Percentiles rank a stretch among this genome's conserved stretches.
These are phyloP conservation scores for Ceratosolen fusciceps DNA, from an alignment of 1,140 invertebrate species.

Conservation along the genomic window DNA sequence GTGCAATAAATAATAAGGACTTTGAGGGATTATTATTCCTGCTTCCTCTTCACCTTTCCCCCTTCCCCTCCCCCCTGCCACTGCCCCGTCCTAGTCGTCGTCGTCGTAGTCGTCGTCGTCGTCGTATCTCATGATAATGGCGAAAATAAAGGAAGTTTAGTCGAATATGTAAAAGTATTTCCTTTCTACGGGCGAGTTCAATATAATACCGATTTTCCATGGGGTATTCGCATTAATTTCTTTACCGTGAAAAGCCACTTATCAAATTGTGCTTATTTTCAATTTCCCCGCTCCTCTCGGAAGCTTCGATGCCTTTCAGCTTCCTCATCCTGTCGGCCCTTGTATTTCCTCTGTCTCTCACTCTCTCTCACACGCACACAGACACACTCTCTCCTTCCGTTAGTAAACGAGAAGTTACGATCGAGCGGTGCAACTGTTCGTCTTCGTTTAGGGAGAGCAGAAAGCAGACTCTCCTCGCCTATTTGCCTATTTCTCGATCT, in stretches of 20 bases:
- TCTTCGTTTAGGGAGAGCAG: constrained; percentile 55
- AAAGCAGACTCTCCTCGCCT: constrained; percentile 44
- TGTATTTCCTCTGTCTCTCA: constrained; percentile 25
- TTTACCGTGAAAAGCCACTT: not conserved
- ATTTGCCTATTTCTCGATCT: not conserved
- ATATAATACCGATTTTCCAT: not conserved
- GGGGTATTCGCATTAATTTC: not conserved
- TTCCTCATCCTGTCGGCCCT: constrained; percentile 13
- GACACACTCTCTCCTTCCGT: constrained; percentile 51
- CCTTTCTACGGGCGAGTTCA: not conserved
- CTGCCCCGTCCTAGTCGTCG: no score
- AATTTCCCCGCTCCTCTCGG: not conserved
- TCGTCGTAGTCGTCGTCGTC: no score
- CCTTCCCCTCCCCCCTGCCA: no score
- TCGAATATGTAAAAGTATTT: not conserved
- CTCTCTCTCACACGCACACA: no score
- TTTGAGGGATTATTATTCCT: no score
- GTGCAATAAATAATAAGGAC: no score
- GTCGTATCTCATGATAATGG: no score
- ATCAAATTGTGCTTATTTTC: not conserved
- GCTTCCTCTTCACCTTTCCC: no score
- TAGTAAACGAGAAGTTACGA: constrained; percentile 60
- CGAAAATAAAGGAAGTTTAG: no score
- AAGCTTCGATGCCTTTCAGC: not conserved
- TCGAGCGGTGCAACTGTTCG: constrained; percentile 57